Conservation (phyloP, 64 coral and sea anemone genomes). For the Porites lutea region DNA sequence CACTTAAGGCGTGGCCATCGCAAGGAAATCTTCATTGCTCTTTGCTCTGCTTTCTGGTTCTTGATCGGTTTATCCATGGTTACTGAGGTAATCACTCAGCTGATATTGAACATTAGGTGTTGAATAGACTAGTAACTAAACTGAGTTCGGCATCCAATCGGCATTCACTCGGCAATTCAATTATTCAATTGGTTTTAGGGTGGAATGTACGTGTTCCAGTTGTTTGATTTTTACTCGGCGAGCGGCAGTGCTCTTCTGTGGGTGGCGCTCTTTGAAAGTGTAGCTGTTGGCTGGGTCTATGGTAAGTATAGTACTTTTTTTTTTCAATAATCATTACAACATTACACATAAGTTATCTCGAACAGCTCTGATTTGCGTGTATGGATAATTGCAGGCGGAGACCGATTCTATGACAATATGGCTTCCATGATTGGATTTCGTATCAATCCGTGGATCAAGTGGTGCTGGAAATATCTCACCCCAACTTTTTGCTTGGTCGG, state of each 20-base stretch:
- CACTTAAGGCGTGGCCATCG: slow-evolving; percentile 63
- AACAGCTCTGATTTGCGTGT: neutral
- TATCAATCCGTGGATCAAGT: slow-evolving; percentile 79
- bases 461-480: slow-evolving; percentile 73
- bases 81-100: slow-evolving; percentile 62
- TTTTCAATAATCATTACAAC: neutral
- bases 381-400: slow-evolving; percentile 50
- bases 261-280: slow-evolving; percentile 60
- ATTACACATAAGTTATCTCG: too few species aligned
- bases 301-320: slow-evolving; percentile 21
- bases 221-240: slow-evolving; percentile 70
- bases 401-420: slow-evolving; percentile 87
- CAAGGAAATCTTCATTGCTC: slow-evolving; percentile 80
- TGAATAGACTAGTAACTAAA: neutral
- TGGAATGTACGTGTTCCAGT: slow-evolving; percentile 77
- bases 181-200: slow-evolving; percentile 20
- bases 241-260: slow-evolving; percentile 70
- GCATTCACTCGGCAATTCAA: too few species aligned
- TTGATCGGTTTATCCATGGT: slow-evolving; percentile 85
- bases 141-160: neutral
- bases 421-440: slow-evolving; percentile 86
- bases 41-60: slow-evolving; percentile 70
- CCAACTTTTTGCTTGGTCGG: slow-evolving; percentile 82
- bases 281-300: slow-evolving; percentile 78
- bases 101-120: neutral